phyloP scores from a whole-genome alignment of 2,113 vertebrate species.

The Malurus elegans region DNA sequence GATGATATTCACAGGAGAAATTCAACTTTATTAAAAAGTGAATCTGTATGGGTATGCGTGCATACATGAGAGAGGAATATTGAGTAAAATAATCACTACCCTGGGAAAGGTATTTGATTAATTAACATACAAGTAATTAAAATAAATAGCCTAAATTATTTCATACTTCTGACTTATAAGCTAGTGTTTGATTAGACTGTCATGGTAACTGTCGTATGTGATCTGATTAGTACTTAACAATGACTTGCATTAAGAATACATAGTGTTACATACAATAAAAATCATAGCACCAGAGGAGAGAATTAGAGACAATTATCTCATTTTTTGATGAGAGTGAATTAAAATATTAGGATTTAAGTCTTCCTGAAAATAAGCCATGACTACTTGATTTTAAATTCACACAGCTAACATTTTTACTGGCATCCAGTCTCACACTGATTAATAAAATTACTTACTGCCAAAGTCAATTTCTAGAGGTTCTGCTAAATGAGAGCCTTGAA shows the following conservation, averaged over 20 bases:
- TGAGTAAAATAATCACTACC: constrained; percentile 17
- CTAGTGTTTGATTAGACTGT: constrained; percentile 12
- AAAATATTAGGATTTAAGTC: constrained; percentile 26
- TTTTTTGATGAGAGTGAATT: constrained; percentile 20
- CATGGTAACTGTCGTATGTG: not conserved
- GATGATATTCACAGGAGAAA: not conserved
- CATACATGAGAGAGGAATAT: not conserved
- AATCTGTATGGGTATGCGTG: not conserved
- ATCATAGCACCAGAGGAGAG: not conserved
- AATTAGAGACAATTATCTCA: constrained; percentile 29
- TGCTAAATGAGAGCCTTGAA: not conserved
- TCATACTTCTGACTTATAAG: not conserved
- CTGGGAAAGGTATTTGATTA: constrained; percentile 1
- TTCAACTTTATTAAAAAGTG: not conserved
- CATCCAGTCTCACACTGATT: not conserved
- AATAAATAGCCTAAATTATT: constrained; percentile 21
- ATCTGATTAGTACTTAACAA: constrained; percentile 15
- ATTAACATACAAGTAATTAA: constrained; percentile 5
- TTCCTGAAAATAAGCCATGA: constrained; percentile 7
- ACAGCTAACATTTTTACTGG: not conserved
- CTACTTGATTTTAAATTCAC: constrained; percentile 31
- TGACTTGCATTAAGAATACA: not conserved
- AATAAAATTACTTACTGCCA: not conserved
- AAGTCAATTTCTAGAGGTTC: not conserved
- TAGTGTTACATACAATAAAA: not conserved